phyloP scores from a whole-genome alignment of 1,140 invertebrate genomes.

The Scylla paramamosain region DNA sequence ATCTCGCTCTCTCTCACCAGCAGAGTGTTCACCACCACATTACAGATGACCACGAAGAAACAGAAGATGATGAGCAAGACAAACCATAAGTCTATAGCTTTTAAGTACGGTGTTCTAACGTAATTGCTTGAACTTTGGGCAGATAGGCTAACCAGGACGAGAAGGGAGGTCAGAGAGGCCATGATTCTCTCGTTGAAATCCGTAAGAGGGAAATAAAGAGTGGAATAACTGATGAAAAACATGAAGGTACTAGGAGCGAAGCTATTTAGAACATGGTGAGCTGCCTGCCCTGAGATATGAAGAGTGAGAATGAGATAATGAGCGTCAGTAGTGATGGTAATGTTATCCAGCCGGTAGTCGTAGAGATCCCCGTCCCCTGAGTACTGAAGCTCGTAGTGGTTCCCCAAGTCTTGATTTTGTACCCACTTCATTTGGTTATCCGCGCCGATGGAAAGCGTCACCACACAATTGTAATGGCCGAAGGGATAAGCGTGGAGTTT shows the following conservation, averaged over 20 bases:
- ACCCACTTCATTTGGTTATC: not conserved
- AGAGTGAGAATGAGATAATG: not conserved
- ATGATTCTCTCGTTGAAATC: constrained; percentile 61
- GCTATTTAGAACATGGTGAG: constrained; percentile 50
- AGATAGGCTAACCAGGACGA: constrained; percentile 47
- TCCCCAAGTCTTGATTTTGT: not conserved
- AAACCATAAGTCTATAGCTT: constrained; percentile 40
- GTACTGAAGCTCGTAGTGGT: not conserved
- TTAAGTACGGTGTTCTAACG: constrained; percentile 47
- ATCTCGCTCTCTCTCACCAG: not conserved
- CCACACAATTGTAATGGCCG: constrained; percentile 54
- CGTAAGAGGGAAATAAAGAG: constrained; percentile 16
- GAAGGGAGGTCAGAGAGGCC: constrained; percentile 46
- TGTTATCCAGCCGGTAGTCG: constrained; percentile 13
- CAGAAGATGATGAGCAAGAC: constrained; percentile 18
- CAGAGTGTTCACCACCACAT: constrained; percentile 24
- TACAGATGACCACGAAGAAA: constrained; percentile 31
- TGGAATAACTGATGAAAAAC: constrained; percentile 43
- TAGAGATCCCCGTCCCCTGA: not conserved
- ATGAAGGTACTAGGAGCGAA: constrained; percentile 47
- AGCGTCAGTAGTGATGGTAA: not conserved
- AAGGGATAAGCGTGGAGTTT: constrained; percentile 57
- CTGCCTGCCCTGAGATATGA: constrained; percentile 2
- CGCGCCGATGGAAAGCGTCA: not conserved
- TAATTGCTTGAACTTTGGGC: not conserved